Conservation (phyloP, 1,140 invertebrate genomes). For the Ostrea edulis region DNA sequence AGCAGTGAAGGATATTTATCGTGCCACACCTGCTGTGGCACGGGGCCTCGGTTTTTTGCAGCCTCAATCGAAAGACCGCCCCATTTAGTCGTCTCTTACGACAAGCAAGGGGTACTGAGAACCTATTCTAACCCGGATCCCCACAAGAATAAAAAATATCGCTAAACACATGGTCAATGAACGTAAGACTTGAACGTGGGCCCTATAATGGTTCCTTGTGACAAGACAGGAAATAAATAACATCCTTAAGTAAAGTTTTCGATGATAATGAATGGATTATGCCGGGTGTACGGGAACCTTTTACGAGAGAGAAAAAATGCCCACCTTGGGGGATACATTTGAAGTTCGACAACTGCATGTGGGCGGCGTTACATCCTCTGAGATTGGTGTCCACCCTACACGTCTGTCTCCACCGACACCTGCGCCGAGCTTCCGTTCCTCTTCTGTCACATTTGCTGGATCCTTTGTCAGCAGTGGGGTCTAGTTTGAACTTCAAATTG, state of each 20-base stretch:
- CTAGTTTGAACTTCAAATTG: conserved; percentile 15
- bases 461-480: not conserved
- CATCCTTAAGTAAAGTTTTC: not conserved
- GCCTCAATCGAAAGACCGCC: too few relatives aligned
- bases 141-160: too few relatives aligned
- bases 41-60: too few relatives aligned
- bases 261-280: not conserved
- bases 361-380: not conserved
- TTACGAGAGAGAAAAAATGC: not conserved
- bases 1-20: too few relatives aligned
- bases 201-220: too few relatives aligned
- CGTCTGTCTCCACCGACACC: not conserved
- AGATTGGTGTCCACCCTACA: not conserved
- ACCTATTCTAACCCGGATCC: too few relatives aligned
- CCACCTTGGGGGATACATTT: not conserved
- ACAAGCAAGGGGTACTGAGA: too few relatives aligned
- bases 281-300: not conserved
- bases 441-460: not conserved
- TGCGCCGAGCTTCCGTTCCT: not conserved
- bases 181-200: too few relatives aligned
- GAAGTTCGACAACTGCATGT: not conserved
- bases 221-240: too few relatives aligned
- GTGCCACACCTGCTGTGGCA: too few relatives aligned
- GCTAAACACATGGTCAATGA: too few relatives aligned
- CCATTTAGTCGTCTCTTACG: too few relatives aligned